These are phyloP conservation scores for Scelioninae gen. 1 DNA, from an alignment of 2,888 invertebrate species.

Conservation along the genomic window DNA sequence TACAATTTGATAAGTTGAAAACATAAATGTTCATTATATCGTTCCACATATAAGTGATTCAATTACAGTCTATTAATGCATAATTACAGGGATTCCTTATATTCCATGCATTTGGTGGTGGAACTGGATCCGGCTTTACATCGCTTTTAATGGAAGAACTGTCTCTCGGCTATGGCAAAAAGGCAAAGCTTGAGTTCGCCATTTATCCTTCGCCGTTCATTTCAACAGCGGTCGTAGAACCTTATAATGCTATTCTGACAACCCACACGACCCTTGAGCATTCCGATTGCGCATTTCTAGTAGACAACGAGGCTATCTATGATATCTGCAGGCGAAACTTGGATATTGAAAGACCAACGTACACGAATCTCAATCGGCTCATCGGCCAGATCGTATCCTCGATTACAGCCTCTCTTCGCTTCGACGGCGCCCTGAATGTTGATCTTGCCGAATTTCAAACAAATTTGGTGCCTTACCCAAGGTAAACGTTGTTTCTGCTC, in stretches of 20 bases:
- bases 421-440: constrained; percentile 87
- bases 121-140: constrained; percentile 88
- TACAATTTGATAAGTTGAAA: too few relatives aligned
- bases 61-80: background rate
- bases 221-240: constrained; percentile 13
- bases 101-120: constrained; percentile 88
- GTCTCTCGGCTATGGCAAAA: constrained; percentile 88
- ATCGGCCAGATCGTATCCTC: constrained; percentile 87
- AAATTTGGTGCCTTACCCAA: constrained; percentile 87
- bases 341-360: constrained; percentile 88
- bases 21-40: too few relatives aligned
- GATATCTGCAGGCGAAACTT: constrained; percentile 87
- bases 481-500: constrained; percentile 20
- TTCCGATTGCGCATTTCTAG: constrained; percentile 85
- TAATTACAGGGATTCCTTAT: constrained; percentile 86
- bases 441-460: constrained; percentile 88
- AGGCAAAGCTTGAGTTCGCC: constrained; percentile 86
- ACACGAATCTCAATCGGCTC: constrained; percentile 89
- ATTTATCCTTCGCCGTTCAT: constrained; percentile 34
- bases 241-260: constrained; percentile 47
- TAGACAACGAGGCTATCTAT: constrained; percentile 85
- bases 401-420: constrained; percentile 87
- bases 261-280: constrained; percentile 37
- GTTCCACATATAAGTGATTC: too few relatives aligned
- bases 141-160: constrained; percentile 88